Conservation (phyloP, 2,888 invertebrate genomes). For the Matsumyia berberina region DNA sequence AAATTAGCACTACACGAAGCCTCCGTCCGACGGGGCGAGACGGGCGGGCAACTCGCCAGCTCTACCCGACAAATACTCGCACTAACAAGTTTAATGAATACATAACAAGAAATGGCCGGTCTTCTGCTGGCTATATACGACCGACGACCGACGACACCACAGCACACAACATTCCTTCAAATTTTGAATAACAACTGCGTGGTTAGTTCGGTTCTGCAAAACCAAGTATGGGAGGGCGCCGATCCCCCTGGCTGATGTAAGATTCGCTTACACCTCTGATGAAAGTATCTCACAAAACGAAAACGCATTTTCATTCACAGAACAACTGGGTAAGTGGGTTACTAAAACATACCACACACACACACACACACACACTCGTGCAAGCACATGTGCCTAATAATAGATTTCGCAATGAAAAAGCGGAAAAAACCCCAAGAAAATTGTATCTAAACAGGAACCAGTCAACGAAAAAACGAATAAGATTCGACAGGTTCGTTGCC, state of each 20-base stretch:
- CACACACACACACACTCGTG: constrained; percentile 8
- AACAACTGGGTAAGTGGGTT: constrained; percentile 70
- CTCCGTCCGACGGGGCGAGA: constrained; percentile 7
- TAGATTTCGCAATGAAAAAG: constrained; percentile 56
- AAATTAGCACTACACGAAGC: constrained; percentile 78
- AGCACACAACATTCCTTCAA: constrained; percentile 50
- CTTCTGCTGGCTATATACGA: constrained; percentile 41
- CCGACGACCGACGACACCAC: constrained; percentile 41
- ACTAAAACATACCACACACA: constrained; percentile 35
- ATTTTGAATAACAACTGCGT: constrained; percentile 32
- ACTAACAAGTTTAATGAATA: constrained; percentile 78
- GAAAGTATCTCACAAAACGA: constrained; percentile 41
- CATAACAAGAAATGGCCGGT: constrained; percentile 70
- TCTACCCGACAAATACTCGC: constrained; percentile 62
- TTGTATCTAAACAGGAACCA: constrained; percentile 25
- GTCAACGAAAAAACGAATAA: constrained; percentile 27
- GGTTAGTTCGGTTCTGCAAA: neutral
- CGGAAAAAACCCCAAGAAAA: constrained; percentile 41
- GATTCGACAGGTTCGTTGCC: constrained; percentile 43
- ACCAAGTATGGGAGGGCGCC: neutral
- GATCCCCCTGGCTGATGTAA: neutral
- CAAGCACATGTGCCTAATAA: constrained; percentile 41
- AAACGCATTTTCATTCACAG: constrained; percentile 64
- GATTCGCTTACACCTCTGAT: constrained; percentile 5
- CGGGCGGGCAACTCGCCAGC: constrained; percentile 9